Percentiles rank a stretch among this genome's conserved stretches.
Evolutionary conservation across 2,113 vertebrate genomes (phyloP).

Genomic region (Solea solea): DNA sequence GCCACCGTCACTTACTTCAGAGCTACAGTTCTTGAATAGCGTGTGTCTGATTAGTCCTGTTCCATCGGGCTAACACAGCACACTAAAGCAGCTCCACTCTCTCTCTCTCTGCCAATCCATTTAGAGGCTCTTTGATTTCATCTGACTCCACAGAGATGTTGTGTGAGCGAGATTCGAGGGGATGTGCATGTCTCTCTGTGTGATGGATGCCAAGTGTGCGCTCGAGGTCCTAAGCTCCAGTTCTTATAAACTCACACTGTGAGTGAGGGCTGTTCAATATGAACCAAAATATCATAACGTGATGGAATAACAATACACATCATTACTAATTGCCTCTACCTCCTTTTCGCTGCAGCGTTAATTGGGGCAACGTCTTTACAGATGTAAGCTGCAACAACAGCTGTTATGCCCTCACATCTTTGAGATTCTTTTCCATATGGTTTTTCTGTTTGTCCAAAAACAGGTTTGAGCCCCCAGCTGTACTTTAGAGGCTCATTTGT

Average conservation of each 20-base stretch:
- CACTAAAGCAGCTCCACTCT: conserved; percentile 5
- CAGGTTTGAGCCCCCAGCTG: too few relatives aligned
- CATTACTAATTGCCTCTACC: not conserved
- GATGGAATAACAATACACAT: not conserved
- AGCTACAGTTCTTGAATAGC: not conserved
- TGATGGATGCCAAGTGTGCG: conserved; percentile 19
- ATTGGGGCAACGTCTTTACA: not conserved
- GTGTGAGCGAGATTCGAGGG: conserved; percentile 20
- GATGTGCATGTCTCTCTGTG: not conserved
- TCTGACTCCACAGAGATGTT: conserved; percentile 15
- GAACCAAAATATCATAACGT: not conserved
- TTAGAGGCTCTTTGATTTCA: not conserved
- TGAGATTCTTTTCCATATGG: too few relatives aligned
- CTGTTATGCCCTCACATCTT: not conserved
- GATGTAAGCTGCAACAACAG: not conserved
- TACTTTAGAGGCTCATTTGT: not conserved
- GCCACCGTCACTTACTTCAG: conserved; percentile 6
- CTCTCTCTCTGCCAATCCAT: not conserved
- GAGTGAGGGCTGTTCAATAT: not conserved
- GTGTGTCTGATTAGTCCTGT: conserved; percentile 24
- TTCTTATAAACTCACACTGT: not conserved
- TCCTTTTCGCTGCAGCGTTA: not conserved
- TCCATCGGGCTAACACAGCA: conserved; percentile 7
- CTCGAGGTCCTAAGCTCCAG: conserved; percentile 25
- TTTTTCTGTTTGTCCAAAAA: too few relatives aligned